Evolutionary conservation across 2,113 vertebrate species (phyloP).

Genomic region (Nettapus auritus): DNA sequence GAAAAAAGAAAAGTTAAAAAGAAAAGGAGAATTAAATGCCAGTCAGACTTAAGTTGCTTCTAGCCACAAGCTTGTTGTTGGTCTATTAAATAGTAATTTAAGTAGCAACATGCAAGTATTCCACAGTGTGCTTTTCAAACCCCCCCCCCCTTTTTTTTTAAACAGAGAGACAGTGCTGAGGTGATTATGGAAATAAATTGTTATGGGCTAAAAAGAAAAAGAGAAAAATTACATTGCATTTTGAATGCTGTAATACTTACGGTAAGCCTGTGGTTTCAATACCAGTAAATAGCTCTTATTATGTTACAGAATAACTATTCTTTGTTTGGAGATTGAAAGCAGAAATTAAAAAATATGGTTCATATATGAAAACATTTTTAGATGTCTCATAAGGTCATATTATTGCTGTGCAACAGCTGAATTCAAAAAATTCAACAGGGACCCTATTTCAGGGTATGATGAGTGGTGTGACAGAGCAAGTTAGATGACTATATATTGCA

Average conservation of each 20-base stretch:
- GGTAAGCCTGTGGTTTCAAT: constrained; percentile 67
- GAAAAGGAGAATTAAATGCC: neutral
- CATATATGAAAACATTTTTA: constrained; percentile 23
- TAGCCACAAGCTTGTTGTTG: neutral
- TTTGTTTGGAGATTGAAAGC: constrained; percentile 64
- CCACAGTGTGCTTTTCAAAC: constrained; percentile 7
- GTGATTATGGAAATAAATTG: constrained; percentile 65
- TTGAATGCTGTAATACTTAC: constrained; percentile 69
- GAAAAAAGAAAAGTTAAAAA: neutral
- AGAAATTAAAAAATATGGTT: constrained; percentile 64
- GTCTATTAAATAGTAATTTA: neutral
- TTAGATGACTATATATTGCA: constrained; percentile 5
- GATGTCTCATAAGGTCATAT: constrained; percentile 42
- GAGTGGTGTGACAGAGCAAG: constrained; percentile 43
- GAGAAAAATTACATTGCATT: constrained; percentile 31
- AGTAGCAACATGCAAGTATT: constrained; percentile 3
- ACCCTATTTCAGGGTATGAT: constrained; percentile 62
- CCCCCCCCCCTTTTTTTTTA: neutral
- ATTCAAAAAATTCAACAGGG: constrained; percentile 39
- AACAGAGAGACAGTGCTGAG: constrained; percentile 16
- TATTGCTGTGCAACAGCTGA: constrained; percentile 59
- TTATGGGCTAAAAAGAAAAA: constrained; percentile 40
- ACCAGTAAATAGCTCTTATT: constrained; percentile 73
- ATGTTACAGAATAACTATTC: constrained; percentile 66
- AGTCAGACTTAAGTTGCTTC: neutral